Evolutionary conservation across 2,797 vertebrate genomes (phyloP), one percentile per base, ranked within the genome.

Genomic region (Cynodonichthys magdalenae): DNA sequence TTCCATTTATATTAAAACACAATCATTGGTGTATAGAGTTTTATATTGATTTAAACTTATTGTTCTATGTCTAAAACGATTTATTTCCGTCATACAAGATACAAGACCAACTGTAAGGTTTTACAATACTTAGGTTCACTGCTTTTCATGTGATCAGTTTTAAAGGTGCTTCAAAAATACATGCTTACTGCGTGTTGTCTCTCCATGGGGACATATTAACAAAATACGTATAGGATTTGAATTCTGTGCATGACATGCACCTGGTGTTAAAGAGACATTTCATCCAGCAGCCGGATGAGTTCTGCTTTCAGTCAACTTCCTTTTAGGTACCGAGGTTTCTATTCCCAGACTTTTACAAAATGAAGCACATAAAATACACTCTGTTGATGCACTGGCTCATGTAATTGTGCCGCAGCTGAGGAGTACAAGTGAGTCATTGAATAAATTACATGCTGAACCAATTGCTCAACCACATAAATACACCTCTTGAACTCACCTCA

Each of bases 351-450:
- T 61, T 68, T 74, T 1, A 47, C n/a, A n/a, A 64, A 82, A 76
- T 27, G 61, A 75, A 53, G 58, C 68, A 49, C 54, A 24, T 19
- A 54, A 64, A 69, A 81, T 55, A 56, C 64, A 46, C 51, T 4
- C 62, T 59, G 59, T 62, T 31, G 63, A 70, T 48, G 64, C 73
- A 46, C 54, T 55, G 56, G 63, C 74, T 73, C 59, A 12, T 63
- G 10, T 77, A 70, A 75, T 75, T 64, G 66, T 71, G 53, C 34
- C 1, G 52, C 73, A 77, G 76, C 63, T 59, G 70, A 63, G 53
- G 46, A 68, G 77, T 8, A 69, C 77, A 66, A 84, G 78, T 80
- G 63, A 85, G 72, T 86, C 74, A 85, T 63, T 74, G 77, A 85
- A 87, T 79, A 76, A 77, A 86, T 80, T 19, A 80, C 47, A 65